Conservation (phyloP, 2,888 invertebrate species). For the Acleris cristana region DNA sequence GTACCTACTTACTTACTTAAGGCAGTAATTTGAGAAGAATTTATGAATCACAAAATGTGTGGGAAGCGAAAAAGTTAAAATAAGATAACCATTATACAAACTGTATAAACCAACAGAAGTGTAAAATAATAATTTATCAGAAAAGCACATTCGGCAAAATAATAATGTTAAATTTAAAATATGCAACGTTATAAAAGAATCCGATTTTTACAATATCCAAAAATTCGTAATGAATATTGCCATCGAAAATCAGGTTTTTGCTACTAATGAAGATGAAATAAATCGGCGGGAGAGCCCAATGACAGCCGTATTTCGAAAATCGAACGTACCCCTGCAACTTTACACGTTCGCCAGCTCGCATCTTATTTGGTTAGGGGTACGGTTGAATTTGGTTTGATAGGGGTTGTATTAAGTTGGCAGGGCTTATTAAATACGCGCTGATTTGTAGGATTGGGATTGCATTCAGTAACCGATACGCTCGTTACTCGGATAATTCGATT, state of each 20-base stretch:
- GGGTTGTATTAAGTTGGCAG: constrained; percentile 40
- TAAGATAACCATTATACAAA: too few species aligned
- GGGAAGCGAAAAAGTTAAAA: too few species aligned
- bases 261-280: constrained; percentile 49
- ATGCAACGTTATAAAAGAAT: neutral
- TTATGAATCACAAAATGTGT: too few species aligned
- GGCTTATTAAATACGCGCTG: constrained; percentile 58
- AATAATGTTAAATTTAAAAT: too few species aligned
- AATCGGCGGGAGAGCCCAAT: constrained; percentile 40
- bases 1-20: too few species aligned
- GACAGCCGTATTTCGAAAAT: constrained; percentile 34
- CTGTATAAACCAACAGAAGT: too few species aligned
- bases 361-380: constrained; percentile 4
- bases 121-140: too few species aligned
- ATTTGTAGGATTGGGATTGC: constrained; percentile 65
- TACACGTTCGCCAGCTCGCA: constrained; percentile 22
- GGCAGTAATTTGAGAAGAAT: too few species aligned
- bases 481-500: constrained; percentile 50
- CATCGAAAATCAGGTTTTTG: constrained; percentile 48
- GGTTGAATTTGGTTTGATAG: constrained; percentile 29
- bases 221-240: constrained; percentile 39
- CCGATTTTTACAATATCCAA: constrained; percentile 1
- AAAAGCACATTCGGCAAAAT: too few species aligned
- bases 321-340: constrained; percentile 36
- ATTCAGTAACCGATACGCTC: constrained; percentile 55